Evolutionary conservation across 2,888 invertebrate genomes (phyloP).

Genomic region (Mesorhabditis spiculigera): DNA sequence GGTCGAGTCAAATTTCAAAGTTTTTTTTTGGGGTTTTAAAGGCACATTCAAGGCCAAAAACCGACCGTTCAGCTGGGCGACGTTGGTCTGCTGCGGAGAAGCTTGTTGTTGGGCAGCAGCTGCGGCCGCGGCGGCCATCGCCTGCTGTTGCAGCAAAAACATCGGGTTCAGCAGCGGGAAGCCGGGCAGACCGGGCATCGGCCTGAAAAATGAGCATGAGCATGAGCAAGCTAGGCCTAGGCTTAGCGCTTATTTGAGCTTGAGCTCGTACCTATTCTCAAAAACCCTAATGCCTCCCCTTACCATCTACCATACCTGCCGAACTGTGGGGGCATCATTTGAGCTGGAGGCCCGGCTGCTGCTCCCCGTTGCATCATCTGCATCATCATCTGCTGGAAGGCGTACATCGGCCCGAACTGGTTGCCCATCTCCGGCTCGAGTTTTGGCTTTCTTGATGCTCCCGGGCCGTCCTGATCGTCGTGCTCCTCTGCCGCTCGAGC

Average conservation of each 20-base stretch:
- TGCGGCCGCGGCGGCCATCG: background rate
- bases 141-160: constrained; percentile 8
- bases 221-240: too few relatives aligned
- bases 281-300: too few relatives aligned
- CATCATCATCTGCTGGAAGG: background rate
- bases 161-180: constrained; percentile 3
- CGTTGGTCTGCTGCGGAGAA: background rate
- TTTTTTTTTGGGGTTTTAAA: too few relatives aligned
- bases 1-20: too few relatives aligned
- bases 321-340: background rate
- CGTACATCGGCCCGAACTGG: background rate
- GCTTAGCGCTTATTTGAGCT: too few relatives aligned
- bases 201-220: background rate
- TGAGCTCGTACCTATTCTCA: too few relatives aligned
- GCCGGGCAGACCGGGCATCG: background rate
- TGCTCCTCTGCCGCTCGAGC: background rate
- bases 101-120: constrained; percentile 2
- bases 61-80: background rate
- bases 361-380: background rate
- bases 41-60: background rate
- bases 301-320: too few relatives aligned
- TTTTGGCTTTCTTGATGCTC: background rate
- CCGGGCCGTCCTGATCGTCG: background rate
- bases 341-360: background rate
- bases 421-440: too few relatives aligned